Base-by-base conservation (phyloP, 2,113 vertebrate species). In the Carlito syrichta region DNA sequence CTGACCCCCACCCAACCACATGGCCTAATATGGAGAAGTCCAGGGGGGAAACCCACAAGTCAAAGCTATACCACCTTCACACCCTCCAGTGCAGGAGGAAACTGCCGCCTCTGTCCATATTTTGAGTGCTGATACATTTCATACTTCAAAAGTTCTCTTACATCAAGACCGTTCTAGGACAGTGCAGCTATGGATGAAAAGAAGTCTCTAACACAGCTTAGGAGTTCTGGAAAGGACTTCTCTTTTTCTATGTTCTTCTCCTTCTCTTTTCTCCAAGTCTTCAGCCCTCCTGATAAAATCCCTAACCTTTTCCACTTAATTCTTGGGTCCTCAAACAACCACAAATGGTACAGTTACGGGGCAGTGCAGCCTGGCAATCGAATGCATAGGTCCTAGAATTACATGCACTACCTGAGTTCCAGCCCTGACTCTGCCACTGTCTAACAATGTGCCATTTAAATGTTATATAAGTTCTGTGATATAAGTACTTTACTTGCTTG, bases 51-150 rank as follows among this genome's bases (percentile, higher is more conserved):
- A 50, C 38, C 40, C 17, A 56, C 22, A 40, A 25, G 73, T 63
- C 50, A 50, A 1, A 60, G 35, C 48, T n/a, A 1, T 74, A 8
- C 48, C 38, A 23, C 19, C 82, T 91, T 79, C 30, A 74, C 48
- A 58, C 30, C 54, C 22, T 76, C 30, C 27, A 66, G 2, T 58
- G 45, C 20, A 66, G 56, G 27, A 96, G 11, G 25, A 90, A 56
- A 35, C 10, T 23, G 48, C 17, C 86, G 95, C 50, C 83, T 81
- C 89, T 92, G 58, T 97, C 89, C 91, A 81, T 68, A 84, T 79
- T 95, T 88, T 32, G 23, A 88, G 84, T 93, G 91, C 95, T 90
- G 91, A 73, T 52, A 22, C 8, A 6, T 58, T 88, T 95, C 52
- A 8, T 32, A 13, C 50, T 52, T 35, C 58, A 27, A 84, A 56